Evolutionary conservation across 2,113 vertebrate genomes (phyloP), one percentile per base, ranked within the genome.

Genomic region (Limnothrissa miodon): DNA sequence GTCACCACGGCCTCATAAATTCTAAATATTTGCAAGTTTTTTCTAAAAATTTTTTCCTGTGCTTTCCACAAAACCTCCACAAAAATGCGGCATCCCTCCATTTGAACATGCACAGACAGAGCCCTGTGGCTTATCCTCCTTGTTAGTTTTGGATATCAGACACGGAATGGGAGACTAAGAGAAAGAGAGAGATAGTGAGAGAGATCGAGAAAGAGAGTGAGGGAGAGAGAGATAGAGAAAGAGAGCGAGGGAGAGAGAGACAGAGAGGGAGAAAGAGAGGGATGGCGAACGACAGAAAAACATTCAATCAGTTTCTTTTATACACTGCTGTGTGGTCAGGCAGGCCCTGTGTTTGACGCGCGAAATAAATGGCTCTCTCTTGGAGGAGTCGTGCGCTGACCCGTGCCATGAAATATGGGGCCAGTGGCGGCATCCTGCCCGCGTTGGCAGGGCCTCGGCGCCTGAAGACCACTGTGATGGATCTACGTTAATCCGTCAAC

Each of bases 311-410:
- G 45, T 53, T 45, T 59, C 39, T 81, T 81, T 74, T 74, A 78
- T 59, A 36, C 51, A 81, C n/a, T 70, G 66, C 48, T 78, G 82
- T 48, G 82, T 82, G 84, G 74, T 79, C 78, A 53, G 19, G n/a
- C 44, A 48, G 62, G 59, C 25, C 39, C 25, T 36, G 56, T 74
- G 74, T 46, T 84, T 83, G 80, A 81, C 44, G 46, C 44, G 3
- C 0, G 25, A 66, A 48, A 62, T 84, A 82, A 85, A 82, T 70
- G 86, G 78, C 62, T 62, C 81, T 85, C 79, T 46, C 36, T 59
- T 84, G 11, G 23, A 21, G 82, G 51, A 87, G 81, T 83, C 79
- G 81, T 79, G 39, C 85, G 62, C 39, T 86, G 79, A 86, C 87
- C 87, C 45, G 8, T 36, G 15, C 15, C 13, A 79, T 81, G 80